Evolutionary conservation across 1,140 invertebrate species (phyloP).

Genomic region (Zaprionus kolodkinae): DNA sequence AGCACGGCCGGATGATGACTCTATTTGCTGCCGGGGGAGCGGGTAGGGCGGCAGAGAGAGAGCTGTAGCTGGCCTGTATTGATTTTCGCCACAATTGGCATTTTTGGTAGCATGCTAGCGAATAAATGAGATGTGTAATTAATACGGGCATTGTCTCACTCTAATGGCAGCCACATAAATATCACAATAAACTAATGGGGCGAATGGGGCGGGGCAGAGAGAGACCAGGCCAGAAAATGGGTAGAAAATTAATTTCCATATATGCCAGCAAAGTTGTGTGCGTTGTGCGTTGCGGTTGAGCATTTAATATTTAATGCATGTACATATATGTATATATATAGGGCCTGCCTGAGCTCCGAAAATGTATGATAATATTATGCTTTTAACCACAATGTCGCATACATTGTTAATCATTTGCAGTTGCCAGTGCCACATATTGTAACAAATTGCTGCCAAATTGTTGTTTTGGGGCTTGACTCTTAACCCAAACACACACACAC

Average conservation of each 20-base stretch:
- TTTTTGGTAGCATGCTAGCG: conserved; percentile 27
- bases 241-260: conserved; percentile 77
- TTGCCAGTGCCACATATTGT: conserved; percentile 62
- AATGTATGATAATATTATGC: conserved; percentile 80
- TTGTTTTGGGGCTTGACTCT: conserved; percentile 66
- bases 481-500: conserved; percentile 42
- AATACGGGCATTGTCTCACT: conserved; percentile 69
- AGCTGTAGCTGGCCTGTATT: conserved; percentile 42
- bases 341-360: neutral
- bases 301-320: conserved; percentile 29
- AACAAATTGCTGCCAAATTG: conserved; percentile 80
- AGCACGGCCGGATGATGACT: conserved; percentile 49
- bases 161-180: conserved; percentile 74
- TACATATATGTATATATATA: too few species aligned
- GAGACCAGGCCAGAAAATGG: conserved; percentile 52
- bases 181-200: conserved; percentile 68
- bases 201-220: neutral
- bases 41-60: neutral
- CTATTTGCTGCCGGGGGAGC: conserved; percentile 35
- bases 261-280: conserved; percentile 4
- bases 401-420: conserved; percentile 82
- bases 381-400: conserved; percentile 79
- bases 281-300: conserved; percentile 25
- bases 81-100: conserved; percentile 66
- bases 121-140: conserved; percentile 80